Percentiles rank a stretch among this genome's conserved stretches.
phyloP scores from a whole-genome alignment of 2,888 invertebrate genomes.

The Cinara cedri region DNA sequence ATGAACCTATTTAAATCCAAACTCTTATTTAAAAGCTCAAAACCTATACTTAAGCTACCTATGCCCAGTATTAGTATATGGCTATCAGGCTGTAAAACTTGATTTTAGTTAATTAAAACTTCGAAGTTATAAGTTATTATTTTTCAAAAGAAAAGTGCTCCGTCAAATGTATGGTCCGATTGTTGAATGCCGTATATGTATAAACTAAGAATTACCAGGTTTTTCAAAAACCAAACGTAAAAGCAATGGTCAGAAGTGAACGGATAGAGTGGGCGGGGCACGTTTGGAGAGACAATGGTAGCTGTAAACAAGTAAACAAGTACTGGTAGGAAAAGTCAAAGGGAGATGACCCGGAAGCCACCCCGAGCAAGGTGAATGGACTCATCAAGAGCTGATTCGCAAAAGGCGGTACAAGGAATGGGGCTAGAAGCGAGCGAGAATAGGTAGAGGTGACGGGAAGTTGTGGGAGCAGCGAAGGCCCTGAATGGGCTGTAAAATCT shows the following conservation, averaged over 20 bases:
- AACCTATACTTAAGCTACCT: constrained; percentile 10
- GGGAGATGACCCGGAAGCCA: too few relatives aligned
- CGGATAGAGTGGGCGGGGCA: neutral
- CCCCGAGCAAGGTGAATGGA: too few relatives aligned
- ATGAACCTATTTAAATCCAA: constrained; percentile 3
- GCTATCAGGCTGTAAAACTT: neutral
- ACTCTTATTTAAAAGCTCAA: neutral
- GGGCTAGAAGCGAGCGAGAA: too few relatives aligned
- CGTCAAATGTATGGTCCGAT: neutral
- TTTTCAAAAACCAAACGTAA: constrained; percentile 3
- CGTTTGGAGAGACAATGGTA: constrained; percentile 23
- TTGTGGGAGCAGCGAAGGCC: too few relatives aligned
- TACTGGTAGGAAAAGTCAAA: too few relatives aligned
- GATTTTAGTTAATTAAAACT: neutral
- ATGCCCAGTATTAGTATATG: neutral
- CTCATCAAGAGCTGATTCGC: too few relatives aligned
- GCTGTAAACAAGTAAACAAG: too few relatives aligned
- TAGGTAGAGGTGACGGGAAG: too few relatives aligned
- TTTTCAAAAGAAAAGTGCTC: constrained; percentile 6
- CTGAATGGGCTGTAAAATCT: too few relatives aligned
- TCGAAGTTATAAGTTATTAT: neutral
- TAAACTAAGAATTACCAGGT: neutral
- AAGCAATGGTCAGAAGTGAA: constrained; percentile 4
- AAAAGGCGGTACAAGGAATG: too few relatives aligned
- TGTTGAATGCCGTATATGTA: neutral